Base-by-base conservation (phyloP, 2,113 vertebrate genomes). In the Orycteropus afer region DNA sequence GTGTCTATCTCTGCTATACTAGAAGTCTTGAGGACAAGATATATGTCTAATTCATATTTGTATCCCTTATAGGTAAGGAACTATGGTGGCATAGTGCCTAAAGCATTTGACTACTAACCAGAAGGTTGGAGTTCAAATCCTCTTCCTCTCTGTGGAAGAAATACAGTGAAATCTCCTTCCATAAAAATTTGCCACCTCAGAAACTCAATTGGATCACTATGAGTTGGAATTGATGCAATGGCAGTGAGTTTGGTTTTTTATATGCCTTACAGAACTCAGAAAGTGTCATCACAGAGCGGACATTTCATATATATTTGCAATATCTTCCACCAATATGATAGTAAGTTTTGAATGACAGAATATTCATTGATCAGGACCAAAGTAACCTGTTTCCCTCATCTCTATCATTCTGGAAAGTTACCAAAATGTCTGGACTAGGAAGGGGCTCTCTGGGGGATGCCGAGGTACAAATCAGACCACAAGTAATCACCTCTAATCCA, bases 321-420 rank as follows among this genome's bases (percentile, higher is more conserved):
- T 14, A 12, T 53, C 6, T 12, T n/a, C 42, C 13, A 11, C 32
- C 51, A 0, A 1, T 4, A 18, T 4, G 3, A 3, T 2, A 53
- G 65, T 29, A 27, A 32, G 3, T 37, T 40, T 53, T 45, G 32
- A 37, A 27, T 13, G 51, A 45, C 51, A 12, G 1, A 15, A 8
- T 49, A 14, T 9, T 9, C 78, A 18, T 6, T 10, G 15, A 13
- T 22, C 0, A 2, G 53, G 40, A 9, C 55, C 15, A 53, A 69
- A 40, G 45, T 49, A 10, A 42, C 0, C 22, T 0, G 8, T 10
- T 0, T 7, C 27, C 45, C 22, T 53, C 2, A 14, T 37, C 37
- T 2, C 65, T 69, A 5, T 69, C 65, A 18, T 65, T 69, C 34
- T 69, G 65, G 34, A 0, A 23, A 25, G 32, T 34, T 20, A 13